These are phyloP conservation scores for Meriones unguiculatus DNA, from an alignment of 2,113 vertebrate species.

Conservation along the genomic window DNA sequence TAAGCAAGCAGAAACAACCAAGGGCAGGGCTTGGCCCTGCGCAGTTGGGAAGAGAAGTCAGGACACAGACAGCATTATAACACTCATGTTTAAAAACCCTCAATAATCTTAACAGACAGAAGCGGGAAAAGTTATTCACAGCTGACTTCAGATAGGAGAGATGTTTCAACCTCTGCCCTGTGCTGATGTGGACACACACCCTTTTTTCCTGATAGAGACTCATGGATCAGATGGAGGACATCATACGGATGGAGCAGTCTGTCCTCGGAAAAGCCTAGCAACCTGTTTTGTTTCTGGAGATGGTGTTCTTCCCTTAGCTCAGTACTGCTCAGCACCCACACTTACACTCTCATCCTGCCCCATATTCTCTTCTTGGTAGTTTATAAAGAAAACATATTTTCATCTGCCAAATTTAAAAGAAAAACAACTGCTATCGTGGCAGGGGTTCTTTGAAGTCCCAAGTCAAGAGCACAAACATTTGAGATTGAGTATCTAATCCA, in stretches of 20 bases:
- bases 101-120: not conserved
- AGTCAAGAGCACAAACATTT: not conserved
- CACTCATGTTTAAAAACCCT: not conserved
- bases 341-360: not conserved
- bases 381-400: not conserved
- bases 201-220: constrained; percentile 23
- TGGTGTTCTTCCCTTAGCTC: not conserved
- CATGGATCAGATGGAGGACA: not conserved
- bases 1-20: not conserved
- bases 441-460: not conserved
- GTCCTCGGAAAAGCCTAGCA: not conserved
- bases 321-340: not conserved
- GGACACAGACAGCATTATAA: not conserved
- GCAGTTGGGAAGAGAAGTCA: not conserved
- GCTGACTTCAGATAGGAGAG: not conserved
- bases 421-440: not conserved
- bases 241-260: not conserved
- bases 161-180: not conserved
- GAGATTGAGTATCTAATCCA: not conserved
- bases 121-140: not conserved
- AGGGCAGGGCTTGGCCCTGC: rapidly evolving
- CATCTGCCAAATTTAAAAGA: not conserved
- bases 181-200: rapidly evolving
- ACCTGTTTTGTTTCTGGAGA: not conserved
- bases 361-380: not conserved